Evolutionary conservation across 2,113 vertebrate species (phyloP).

Genomic region (Pheucticus melanocephalus): DNA sequence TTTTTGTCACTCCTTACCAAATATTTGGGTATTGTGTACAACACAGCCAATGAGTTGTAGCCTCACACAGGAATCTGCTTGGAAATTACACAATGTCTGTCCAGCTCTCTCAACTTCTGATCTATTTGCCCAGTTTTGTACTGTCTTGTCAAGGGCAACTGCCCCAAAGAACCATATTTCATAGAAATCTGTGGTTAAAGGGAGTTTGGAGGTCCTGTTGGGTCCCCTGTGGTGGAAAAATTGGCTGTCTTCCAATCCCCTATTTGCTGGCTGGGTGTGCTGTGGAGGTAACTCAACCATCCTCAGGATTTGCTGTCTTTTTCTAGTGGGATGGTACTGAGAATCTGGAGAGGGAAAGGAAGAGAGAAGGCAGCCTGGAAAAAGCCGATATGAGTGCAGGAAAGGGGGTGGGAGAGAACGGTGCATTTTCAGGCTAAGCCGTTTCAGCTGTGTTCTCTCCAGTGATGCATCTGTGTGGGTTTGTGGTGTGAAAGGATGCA

Average conservation of each 20-base stretch:
- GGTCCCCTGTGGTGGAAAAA: neutral
- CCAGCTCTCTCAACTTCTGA: neutral
- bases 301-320: neutral
- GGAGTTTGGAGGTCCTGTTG: neutral
- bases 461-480: neutral
- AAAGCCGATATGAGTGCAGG: accelerated
- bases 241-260: neutral
- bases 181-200: neutral
- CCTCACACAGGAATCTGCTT: neutral
- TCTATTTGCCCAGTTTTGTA: neutral
- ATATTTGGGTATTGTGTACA: neutral
- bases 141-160: neutral
- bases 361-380: neutral
- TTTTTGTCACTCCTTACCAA: too few relatives aligned
- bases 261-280: neutral
- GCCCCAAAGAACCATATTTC: neutral
- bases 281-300: neutral
- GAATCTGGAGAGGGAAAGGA: neutral
- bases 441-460: neutral
- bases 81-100: neutral
- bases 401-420: neutral
- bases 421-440: neutral
- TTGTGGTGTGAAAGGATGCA: neutral
- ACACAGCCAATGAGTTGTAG: neutral
- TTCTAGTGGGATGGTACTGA: neutral